Evolutionary conservation across 1,140 invertebrate genomes (phyloP).

Genomic region (Phymorhynchus buccinoides): DNA sequence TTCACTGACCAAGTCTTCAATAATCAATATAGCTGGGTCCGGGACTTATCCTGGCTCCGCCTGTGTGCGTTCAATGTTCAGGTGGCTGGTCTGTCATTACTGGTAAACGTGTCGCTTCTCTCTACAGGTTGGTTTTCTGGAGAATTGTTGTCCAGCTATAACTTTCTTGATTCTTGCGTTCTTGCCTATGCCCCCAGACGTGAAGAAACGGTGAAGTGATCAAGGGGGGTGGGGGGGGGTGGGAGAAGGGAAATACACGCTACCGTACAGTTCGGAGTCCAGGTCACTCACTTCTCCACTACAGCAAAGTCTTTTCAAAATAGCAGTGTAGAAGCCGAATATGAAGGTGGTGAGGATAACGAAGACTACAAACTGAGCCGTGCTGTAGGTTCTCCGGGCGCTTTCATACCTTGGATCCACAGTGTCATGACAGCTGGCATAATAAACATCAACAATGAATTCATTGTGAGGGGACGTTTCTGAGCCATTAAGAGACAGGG

Average conservation of each 20-base stretch:
- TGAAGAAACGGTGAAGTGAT: not conserved
- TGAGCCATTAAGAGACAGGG: not conserved
- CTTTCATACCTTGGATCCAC: not conserved
- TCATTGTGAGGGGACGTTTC: too few relatives aligned
- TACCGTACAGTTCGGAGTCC: not conserved
- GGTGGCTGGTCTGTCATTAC: too few relatives aligned
- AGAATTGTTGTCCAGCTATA: not conserved
- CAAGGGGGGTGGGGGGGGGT: too few relatives aligned
- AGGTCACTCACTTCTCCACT: not conserved
- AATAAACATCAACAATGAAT: too few relatives aligned
- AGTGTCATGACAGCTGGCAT: not conserved
- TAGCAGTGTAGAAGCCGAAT: not conserved
- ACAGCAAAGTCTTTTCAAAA: not conserved
- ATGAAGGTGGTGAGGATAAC: not conserved
- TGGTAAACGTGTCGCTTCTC: too few relatives aligned
- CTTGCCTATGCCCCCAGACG: not conserved
- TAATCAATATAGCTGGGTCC: not conserved
- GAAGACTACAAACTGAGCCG: not conserved
- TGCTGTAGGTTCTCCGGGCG: not conserved
- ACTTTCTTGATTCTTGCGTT: too few relatives aligned
- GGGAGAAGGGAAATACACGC: not conserved
- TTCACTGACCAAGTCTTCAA: not conserved
- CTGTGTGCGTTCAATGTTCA: not conserved
- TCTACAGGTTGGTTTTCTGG: not conserved
- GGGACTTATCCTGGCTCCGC: not conserved